These are phyloP conservation scores for Oreonectes daqikongensis DNA, from an alignment of 2,797 vertebrate genomes.

Conservation along the genomic window DNA sequence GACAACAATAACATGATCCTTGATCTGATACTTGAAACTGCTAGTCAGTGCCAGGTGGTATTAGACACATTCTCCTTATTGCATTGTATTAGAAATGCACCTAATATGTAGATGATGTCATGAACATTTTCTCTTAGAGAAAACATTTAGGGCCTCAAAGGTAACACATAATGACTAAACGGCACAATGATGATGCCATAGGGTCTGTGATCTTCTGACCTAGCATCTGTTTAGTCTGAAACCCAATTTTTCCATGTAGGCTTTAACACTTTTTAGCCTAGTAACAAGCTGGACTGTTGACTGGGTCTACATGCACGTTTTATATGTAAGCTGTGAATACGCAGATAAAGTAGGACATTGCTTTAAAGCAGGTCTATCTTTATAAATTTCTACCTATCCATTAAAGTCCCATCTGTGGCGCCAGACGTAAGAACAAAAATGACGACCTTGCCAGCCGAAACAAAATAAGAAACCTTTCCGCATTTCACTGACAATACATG, in stretches of 20 bases:
- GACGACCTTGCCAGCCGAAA: constrained; percentile 3
- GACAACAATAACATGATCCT: too few relatives aligned
- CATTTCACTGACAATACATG: constrained; percentile 4
- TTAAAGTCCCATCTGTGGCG: neutral
- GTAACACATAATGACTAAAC: too few relatives aligned
- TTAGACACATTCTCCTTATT: too few relatives aligned
- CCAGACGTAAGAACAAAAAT: neutral
- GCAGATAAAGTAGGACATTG: neutral
- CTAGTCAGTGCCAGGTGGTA: too few relatives aligned
- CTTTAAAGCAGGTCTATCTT: neutral
- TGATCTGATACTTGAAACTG: too few relatives aligned
- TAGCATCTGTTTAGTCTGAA: too few relatives aligned
- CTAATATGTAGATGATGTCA: too few relatives aligned
- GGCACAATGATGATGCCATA: too few relatives aligned
- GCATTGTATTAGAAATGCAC: too few relatives aligned
- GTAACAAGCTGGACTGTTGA: neutral
- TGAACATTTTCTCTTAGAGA: too few relatives aligned
- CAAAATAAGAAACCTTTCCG: neutral
- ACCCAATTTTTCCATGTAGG: neutral
- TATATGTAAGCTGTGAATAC: neutral
- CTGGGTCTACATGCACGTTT: neutral
- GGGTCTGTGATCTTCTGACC: too few relatives aligned
- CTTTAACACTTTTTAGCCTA: neutral
- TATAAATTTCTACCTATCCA: neutral
- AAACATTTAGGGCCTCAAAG: too few relatives aligned